These are phyloP conservation scores for Xenopus laevis DNA, from an alignment of 2,113 vertebrate genomes.

Conservation along the genomic window DNA sequence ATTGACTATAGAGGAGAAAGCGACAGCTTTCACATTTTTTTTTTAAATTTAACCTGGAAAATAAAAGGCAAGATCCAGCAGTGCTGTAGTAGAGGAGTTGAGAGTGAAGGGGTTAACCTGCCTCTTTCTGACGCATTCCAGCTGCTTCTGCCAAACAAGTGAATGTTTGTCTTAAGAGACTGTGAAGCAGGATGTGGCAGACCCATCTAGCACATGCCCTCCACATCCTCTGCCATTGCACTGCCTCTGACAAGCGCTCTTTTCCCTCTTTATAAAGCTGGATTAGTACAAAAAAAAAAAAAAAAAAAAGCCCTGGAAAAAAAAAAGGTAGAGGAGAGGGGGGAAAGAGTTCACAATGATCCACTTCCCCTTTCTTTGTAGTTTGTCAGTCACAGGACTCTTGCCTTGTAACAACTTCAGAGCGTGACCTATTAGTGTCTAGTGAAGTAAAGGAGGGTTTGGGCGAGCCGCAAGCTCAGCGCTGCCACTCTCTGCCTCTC, in stretches of 20 bases:
- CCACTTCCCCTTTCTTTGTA: conserved; percentile 26
- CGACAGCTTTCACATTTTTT: too few species aligned
- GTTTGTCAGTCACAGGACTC: conserved; percentile 30
- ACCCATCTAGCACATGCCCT: conserved; percentile 6
- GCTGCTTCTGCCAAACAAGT: conserved; percentile 25
- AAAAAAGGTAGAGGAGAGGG: not conserved
- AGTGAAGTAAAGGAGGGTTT: not conserved
- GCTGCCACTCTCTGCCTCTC: conserved; percentile 2
- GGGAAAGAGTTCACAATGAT: conserved; percentile 20
- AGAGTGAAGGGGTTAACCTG: not conserved
- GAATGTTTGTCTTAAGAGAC: conserved; percentile 17
- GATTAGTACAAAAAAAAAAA: conserved; percentile 25
- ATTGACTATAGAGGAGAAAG: too few species aligned
- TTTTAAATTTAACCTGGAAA: too few species aligned
- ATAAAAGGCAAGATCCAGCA: too few species aligned
- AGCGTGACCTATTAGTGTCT: not conserved
- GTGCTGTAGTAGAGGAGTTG: too few species aligned
- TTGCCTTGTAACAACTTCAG: not conserved
- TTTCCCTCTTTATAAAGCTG: conserved; percentile 27
- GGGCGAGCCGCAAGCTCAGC: not conserved
- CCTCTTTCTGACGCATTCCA: conserved; percentile 17
- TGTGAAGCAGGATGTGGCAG: conserved; percentile 20
- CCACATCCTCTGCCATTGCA: conserved; percentile 22
- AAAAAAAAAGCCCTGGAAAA: conserved; percentile 24
- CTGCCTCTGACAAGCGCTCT: not conserved